Conservation (phyloP, 2,113 vertebrate species). For the Prionailurus viverrinus region DNA sequence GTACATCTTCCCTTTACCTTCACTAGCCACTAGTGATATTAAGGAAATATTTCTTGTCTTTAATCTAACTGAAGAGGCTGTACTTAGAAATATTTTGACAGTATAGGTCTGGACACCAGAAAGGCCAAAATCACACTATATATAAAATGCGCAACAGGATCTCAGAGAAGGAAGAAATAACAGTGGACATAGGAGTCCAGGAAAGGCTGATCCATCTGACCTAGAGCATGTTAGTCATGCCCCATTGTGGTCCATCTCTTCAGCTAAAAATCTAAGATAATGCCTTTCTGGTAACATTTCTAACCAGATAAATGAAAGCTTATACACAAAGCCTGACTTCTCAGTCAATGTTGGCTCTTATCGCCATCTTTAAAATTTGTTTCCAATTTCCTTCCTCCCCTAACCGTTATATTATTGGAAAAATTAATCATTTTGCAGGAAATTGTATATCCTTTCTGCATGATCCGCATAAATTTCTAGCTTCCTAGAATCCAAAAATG, state of each 20-base stretch:
- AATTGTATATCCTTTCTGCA: neutral
- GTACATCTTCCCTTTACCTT: neutral
- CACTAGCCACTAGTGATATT: neutral
- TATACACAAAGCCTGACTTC: neutral
- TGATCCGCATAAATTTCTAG: neutral
- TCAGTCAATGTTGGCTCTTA: neutral
- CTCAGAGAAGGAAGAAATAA: neutral
- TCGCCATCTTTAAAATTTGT: neutral
- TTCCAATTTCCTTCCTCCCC: conserved; percentile 8
- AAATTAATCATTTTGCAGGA: conserved; percentile 38
- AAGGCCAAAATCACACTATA: neutral
- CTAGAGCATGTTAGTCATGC: neutral
- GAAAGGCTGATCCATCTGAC: neutral
- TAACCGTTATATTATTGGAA: neutral
- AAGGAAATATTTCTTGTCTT: conserved; percentile 50
- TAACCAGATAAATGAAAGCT: neutral
- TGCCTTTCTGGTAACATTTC: neutral
- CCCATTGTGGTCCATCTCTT: neutral
- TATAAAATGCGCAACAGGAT: neutral
- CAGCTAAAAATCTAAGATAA: neutral
- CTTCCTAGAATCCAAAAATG: conserved; percentile 21
- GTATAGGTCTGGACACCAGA: neutral
- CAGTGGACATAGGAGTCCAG: too few relatives aligned
- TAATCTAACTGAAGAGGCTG: neutral
- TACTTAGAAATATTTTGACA: conserved; percentile 62